phyloP scores from a whole-genome alignment of 1,140 invertebrate species.

The Leptopilina clavipes region DNA sequence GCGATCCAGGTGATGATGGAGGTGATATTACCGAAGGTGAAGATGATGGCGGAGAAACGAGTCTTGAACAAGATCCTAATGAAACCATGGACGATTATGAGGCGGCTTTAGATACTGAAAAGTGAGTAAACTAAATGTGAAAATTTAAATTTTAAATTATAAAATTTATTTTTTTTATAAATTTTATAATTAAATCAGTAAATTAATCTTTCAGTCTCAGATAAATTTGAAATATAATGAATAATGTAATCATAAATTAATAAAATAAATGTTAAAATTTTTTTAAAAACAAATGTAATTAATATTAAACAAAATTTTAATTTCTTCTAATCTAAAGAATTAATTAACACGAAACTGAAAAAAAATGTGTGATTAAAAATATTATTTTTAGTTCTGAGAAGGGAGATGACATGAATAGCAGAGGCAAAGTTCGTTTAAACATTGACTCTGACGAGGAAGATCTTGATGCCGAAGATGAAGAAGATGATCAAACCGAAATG shows the following conservation, averaged over 20 bases:
- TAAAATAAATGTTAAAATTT: neutral
- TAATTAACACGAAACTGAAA: neutral
- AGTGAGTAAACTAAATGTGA: slow-evolving; percentile 67
- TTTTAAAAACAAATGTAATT: no score
- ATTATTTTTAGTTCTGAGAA: slow-evolving; percentile 78
- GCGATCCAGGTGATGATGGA: slow-evolving; percentile 74
- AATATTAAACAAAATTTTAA: no score
- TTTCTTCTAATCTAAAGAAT: no score
- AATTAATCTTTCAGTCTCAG: no score
- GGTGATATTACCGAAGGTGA: slow-evolving; percentile 77
- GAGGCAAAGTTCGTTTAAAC: slow-evolving; percentile 81
- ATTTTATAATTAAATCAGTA: no score
- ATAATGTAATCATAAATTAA: no score
- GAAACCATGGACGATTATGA: slow-evolving; percentile 83
- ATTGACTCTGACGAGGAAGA: slow-evolving; percentile 76
- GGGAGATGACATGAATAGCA: slow-evolving; percentile 83
- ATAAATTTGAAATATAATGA: no score
- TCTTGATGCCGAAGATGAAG: slow-evolving; percentile 69
- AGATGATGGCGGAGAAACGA: slow-evolving; percentile 67
- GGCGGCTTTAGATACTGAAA: slow-evolving; percentile 79
- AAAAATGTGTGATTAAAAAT: slow-evolving; percentile 32
- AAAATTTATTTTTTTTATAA: no score
- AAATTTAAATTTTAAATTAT: no score
- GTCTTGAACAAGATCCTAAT: slow-evolving; percentile 71
- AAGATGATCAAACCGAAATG: slow-evolving; percentile 72